Conservation (phyloP, 2,888 invertebrate genomes). For the Lasioglossum malachurum region DNA sequence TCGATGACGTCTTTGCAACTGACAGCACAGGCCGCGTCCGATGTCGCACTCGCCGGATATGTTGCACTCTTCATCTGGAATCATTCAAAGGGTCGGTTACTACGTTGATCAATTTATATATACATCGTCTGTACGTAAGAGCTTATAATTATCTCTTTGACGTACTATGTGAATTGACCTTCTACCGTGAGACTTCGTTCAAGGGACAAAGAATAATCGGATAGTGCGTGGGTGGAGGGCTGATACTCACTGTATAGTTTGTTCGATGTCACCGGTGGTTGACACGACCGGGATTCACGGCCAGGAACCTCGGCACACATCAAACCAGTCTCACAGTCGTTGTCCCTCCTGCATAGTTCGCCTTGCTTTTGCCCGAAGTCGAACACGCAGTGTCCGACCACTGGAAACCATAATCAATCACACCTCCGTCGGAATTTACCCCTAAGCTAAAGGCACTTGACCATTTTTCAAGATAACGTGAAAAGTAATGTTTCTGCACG, state of each 20-base stretch:
- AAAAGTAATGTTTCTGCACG: too few species aligned
- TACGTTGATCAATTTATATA: slow-evolving; percentile 2
- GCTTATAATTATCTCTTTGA: slow-evolving; percentile 41
- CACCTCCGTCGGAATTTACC: not conserved
- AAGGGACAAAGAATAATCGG: not conserved
- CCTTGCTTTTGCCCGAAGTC: slow-evolving; percentile 92
- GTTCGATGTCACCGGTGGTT: slow-evolving; percentile 90
- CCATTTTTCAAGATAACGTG: too few species aligned
- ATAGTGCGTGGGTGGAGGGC: not conserved
- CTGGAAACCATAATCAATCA: slow-evolving; percentile 81
- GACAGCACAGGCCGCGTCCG: slow-evolving; percentile 94
- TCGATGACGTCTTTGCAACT: slow-evolving; percentile 93
- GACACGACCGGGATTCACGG: slow-evolving; percentile 90
- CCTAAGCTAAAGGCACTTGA: not conserved
- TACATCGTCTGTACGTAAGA: slow-evolving; percentile 5
- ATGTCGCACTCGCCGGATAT: slow-evolving; percentile 95
- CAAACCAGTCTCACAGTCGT: slow-evolving; percentile 93
- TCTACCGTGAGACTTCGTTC: slow-evolving; percentile 16
- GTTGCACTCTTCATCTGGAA: slow-evolving; percentile 91
- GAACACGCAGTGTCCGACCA: slow-evolving; percentile 89
- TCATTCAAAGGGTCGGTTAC: slow-evolving; percentile 16
- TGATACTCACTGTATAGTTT: slow-evolving; percentile 89
- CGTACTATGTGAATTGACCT: slow-evolving; percentile 51
- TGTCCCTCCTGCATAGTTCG: slow-evolving; percentile 93
- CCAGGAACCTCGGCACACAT: slow-evolving; percentile 91